Base-by-base conservation (phyloP, 2,113 vertebrate species). In the Tursiops truncatus region DNA sequence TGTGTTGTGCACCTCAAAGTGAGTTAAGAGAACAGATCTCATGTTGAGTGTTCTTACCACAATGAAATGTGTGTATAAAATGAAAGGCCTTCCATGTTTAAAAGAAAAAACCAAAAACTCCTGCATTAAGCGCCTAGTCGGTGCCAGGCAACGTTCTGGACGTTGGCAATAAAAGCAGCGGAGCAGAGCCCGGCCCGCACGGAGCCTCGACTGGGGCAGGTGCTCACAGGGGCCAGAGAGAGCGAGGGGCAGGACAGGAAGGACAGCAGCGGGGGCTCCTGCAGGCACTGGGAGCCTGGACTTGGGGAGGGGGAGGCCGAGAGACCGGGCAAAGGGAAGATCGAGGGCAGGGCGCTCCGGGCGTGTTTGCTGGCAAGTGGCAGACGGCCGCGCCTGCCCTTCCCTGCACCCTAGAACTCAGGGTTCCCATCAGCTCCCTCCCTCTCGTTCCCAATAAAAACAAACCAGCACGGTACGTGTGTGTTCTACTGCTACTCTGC, bases 401-500 rank as follows among this genome's bases (percentile, higher is more conserved):
- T 31, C 60, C 41, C 25, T 36, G 5, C 25, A 20, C 20, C 36
- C 67, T 23, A 63, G 17, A 23, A 38, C n/a, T 47, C 21, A 25
- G 0, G 2, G 70, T 25, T 13, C 26, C 53, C 25, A 25, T 25
- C 4, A 2, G 82, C 60, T 33, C 67, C 84, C 25, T 9, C 20
- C 83, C 83, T 58, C 85, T 23, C 47, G 0, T 13, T 56, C 71
- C 80, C 58, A 33, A 36, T 3, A 31, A 58, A 58, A 38, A 3
- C n/a, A 23, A 1, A 12, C 23, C 1, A 8, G 31, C 36, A 1
- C 1, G 14, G 15, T 1, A 8, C 6, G 11, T 1, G 3, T 18
- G 21, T 3, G 28, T 62, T 21, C 44, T 4, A 0, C 5, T 28
- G 33, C 58, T 0, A 12, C 71, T 20, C 12, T 9, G 63, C 60